Evolutionary conservation across 2,797 vertebrate genomes (phyloP).

Genomic region (Nannoperca australis): DNA sequence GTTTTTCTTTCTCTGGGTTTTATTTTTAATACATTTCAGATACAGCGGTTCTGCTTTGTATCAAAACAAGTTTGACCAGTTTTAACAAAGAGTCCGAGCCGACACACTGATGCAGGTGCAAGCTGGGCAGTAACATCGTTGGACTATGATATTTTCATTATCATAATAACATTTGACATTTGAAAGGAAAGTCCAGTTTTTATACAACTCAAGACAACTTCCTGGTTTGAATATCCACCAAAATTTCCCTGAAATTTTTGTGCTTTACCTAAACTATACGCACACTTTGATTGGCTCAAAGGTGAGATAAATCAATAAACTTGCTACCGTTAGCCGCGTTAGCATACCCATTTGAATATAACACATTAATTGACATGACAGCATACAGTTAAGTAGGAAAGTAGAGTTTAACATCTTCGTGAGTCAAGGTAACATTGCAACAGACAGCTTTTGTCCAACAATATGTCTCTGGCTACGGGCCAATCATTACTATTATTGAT

Average conservation of each 20-base stretch:
- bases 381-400: not conserved
- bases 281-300: not conserved
- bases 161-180: slow-evolving; percentile 45
- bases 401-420: not conserved
- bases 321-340: not conserved
- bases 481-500: not conserved
- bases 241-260: not conserved
- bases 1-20: slow-evolving; percentile 17
- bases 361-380: not conserved
- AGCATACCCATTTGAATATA: not conserved
- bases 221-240: not conserved
- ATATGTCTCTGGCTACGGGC: not conserved
- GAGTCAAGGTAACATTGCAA: not conserved
- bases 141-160: slow-evolving; percentile 41
- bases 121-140: slow-evolving; percentile 76
- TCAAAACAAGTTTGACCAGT: slow-evolving; percentile 52
- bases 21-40: slow-evolving; percentile 45
- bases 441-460: not conserved
- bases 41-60: slow-evolving; percentile 59
- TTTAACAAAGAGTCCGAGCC: slow-evolving; percentile 81
- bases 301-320: not conserved
- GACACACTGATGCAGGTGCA: slow-evolving; percentile 93
- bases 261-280: not conserved
- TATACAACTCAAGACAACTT: not conserved
- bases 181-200: slow-evolving; percentile 41